Base-by-base conservation (phyloP, 2,888 invertebrate species). In the Pegoplata infirma region DNA sequence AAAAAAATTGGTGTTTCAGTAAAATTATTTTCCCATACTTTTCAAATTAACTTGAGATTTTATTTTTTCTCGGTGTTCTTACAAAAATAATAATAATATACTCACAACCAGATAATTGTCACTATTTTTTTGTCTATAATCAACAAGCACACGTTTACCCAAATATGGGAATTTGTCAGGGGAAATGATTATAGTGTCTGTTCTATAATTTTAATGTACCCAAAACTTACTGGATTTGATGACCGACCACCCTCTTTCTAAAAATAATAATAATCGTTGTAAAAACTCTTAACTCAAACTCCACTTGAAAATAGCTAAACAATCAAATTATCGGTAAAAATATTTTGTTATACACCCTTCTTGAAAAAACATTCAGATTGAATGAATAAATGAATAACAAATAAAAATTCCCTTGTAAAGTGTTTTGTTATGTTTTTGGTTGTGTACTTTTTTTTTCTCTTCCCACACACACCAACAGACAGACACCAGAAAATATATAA, bases 261-360 rank as follows among this genome's bases (percentile, higher is more conserved):
- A n/a, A n/a, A n/a, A n/a, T n/a, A n/a, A n/a, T n/a, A n/a, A n/a
- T n/a, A n/a, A n/a, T n/a, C n/a, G n/a, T n/a, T 46, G 49, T 58
- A 28, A 23, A n/a, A 51, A 44, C 44, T 49, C 58, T 32, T 25
- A 25, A 25, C 61, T 32, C 69, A 51, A 32, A 55, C 72, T 53
- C 63, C 55, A 76, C 75, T 76, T 71, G 59, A 75, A 67, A 66
- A 71, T 63, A 32, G 67, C 79, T 58, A 79, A 79, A 79, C 75
- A 79, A 79, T 75, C 79, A 79, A 79, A 79, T 79, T 75, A 79
- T 71, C 71, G 71, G 55, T 75, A 63, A 46, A 72, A 71, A 73
- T 77, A 75, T 79, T 74, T 61, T 78, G 23, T 55, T 36, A 47
- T 46, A 32, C 71, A 75, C 75, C 71, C 75, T 75, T 73, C 61